Percentiles rank a stretch among this genome's conserved stretches.
phyloP scores from a whole-genome alignment of 2,888 invertebrate species.

The Dyspetes luteomarginatus region DNA sequence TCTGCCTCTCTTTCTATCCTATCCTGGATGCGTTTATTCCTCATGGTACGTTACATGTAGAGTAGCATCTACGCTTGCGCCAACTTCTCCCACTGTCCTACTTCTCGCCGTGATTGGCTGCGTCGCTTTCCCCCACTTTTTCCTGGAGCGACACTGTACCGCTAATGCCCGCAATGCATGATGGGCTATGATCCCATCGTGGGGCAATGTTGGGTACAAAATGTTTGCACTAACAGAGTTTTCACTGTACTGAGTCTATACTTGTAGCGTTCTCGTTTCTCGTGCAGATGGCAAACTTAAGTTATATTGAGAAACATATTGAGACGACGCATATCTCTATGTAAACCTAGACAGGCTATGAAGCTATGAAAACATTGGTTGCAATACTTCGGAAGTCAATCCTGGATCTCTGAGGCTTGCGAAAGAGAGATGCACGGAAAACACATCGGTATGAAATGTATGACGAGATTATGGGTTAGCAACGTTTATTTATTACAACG shows the following conservation, averaged over 20 bases:
- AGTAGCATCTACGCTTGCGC: too few relatives aligned
- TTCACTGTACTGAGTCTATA: too few relatives aligned
- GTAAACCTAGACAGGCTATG: conserved; percentile 21
- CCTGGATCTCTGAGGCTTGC: background rate
- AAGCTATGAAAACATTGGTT: conserved; percentile 45
- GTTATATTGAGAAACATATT: conserved; percentile 57
- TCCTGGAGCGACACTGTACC: too few relatives aligned
- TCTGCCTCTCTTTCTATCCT: conserved; percentile 26
- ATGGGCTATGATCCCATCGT: too few relatives aligned
- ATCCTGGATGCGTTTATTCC: conserved; percentile 36
- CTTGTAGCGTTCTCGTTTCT: background rate
- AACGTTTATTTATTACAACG: too few relatives aligned
- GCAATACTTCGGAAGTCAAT: conserved; percentile 27
- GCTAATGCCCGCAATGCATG: too few relatives aligned
- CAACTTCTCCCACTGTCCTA: too few relatives aligned
- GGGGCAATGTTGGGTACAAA: too few relatives aligned
- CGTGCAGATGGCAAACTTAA: conserved; percentile 23
- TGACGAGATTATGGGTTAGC: too few relatives aligned
- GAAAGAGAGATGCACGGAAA: background rate
- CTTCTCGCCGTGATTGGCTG: too few relatives aligned
- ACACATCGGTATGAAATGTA: background rate
- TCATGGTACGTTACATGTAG: conserved; percentile 8
- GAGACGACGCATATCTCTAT: conserved; percentile 19
- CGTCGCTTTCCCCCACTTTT: too few relatives aligned
- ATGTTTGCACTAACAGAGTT: too few relatives aligned